A percentile compares a stretch with the other conserved stretches of the same genome.
These are phyloP conservation scores for Enteromius viviparus DNA, from an alignment of 2,797 vertebrate species.

Conservation along the genomic window DNA sequence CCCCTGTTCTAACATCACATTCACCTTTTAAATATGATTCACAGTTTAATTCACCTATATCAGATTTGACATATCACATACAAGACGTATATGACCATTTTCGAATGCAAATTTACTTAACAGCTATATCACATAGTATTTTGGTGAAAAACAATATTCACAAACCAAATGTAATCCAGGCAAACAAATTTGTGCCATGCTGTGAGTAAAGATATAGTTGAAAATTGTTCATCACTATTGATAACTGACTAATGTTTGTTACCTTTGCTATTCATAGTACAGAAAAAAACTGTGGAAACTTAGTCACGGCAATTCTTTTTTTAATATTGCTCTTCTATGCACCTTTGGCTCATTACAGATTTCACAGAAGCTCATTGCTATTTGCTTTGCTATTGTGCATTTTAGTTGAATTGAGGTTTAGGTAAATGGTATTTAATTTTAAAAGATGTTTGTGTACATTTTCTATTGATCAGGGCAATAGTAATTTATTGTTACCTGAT, in stretches of 20 bases:
- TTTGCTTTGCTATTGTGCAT: not conserved
- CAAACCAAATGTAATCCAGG: not conserved
- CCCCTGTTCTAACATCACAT: not conserved
- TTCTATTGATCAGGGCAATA: not conserved
- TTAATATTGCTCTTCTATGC: not conserved
- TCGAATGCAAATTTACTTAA: not conserved
- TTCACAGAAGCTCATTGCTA: no score
- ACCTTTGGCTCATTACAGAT: not conserved
- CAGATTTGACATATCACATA: not conserved
- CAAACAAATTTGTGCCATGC: not conserved
- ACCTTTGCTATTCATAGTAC: not conserved
- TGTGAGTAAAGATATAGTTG: not conserved
- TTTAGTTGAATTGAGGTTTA: not conserved
- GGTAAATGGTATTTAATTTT: not conserved
- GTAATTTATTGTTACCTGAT: not conserved
- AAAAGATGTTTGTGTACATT: constrained; percentile 2
- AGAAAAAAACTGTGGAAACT: not conserved
- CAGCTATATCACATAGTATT: not conserved
- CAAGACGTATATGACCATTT: not conserved
- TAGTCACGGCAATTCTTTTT: not conserved
- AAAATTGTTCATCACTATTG: not conserved
- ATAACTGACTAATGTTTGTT: not conserved
- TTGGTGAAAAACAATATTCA: not conserved
- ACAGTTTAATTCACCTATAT: not conserved
- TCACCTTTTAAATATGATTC: not conserved